These are phyloP conservation scores for Drosophila suzukii DNA, from an alignment of 1,140 invertebrate genomes.

Conservation along the genomic window DNA sequence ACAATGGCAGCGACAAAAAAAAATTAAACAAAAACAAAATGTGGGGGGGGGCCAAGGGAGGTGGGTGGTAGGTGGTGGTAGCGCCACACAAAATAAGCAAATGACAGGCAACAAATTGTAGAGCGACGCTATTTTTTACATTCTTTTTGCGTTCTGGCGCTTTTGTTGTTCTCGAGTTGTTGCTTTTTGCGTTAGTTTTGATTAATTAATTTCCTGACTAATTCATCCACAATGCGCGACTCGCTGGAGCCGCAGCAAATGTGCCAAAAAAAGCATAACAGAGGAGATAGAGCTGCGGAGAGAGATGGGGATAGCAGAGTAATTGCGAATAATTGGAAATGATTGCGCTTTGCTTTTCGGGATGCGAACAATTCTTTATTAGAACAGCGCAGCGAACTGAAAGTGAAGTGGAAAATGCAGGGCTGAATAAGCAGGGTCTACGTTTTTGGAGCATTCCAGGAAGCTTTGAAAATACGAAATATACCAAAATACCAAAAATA, in stretches of 20 bases:
- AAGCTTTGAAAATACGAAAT: no score
- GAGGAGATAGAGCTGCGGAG: slow-evolving; percentile 10
- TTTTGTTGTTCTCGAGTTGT: slow-evolving; percentile 39
- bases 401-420: slow-evolving; percentile 8
- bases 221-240: slow-evolving; percentile 81
- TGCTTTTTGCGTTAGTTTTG: slow-evolving; percentile 73
- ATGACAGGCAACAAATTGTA: slow-evolving; percentile 77
- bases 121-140: slow-evolving; percentile 61
- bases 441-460: no score
- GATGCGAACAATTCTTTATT: slow-evolving; percentile 24
- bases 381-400: slow-evolving; percentile 10
- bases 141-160: slow-evolving; percentile 15
- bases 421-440: not conserved
- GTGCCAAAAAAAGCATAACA: slow-evolving; percentile 52
- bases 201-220: slow-evolving; percentile 84
- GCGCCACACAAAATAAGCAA: slow-evolving; percentile 65
- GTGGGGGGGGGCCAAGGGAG: not conserved
- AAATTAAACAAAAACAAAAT: slow-evolving; percentile 66
- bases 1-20: slow-evolving; percentile 39
- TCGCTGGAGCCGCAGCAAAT: slow-evolving; percentile 69
- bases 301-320: not conserved
- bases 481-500: no score
- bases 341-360: slow-evolving; percentile 44
- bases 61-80: slow-evolving; percentile 1
- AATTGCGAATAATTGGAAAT: slow-evolving; percentile 56